These are phyloP conservation scores for Enteromius radiatus DNA, from an alignment of 2,797 vertebrate species.

Conservation along the genomic window DNA sequence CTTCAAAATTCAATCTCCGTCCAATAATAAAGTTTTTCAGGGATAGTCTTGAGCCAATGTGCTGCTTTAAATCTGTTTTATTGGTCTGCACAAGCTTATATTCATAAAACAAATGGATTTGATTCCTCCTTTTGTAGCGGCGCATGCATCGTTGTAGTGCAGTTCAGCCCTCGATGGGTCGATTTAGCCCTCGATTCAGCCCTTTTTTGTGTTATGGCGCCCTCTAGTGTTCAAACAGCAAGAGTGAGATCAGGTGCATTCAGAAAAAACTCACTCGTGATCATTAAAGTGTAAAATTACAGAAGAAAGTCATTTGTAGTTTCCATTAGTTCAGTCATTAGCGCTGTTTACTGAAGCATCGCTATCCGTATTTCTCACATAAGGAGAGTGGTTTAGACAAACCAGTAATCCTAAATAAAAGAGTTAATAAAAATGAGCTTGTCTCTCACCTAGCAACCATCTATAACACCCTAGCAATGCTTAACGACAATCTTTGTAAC, in stretches of 20 bases:
- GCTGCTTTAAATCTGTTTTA: background rate
- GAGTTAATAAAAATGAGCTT: too few species aligned
- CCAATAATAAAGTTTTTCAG: background rate
- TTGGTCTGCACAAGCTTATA: too few species aligned
- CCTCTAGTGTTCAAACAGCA: slow-evolving; percentile 46
- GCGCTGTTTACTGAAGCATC: background rate
- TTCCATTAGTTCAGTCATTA: slow-evolving; percentile 2
- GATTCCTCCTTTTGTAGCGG: background rate
- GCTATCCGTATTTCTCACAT: background rate
- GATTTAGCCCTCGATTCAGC: too few species aligned
- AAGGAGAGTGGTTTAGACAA: background rate
- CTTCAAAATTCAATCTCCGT: background rate
- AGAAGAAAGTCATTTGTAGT: background rate
- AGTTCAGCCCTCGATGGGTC: background rate
- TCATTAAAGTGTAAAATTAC: background rate
- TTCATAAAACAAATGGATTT: background rate
- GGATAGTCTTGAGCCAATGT: background rate
- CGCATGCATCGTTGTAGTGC: background rate
- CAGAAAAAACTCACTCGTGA: background rate
- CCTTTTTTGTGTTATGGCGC: slow-evolving; percentile 23
- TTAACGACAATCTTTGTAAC: background rate
- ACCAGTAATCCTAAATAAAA: background rate
- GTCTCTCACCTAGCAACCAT: background rate
- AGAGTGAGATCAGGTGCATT: background rate
- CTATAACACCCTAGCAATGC: background rate